Evolutionary conservation across 2,888 invertebrate species (phyloP).

Genomic region (Lucinisca nassula): DNA sequence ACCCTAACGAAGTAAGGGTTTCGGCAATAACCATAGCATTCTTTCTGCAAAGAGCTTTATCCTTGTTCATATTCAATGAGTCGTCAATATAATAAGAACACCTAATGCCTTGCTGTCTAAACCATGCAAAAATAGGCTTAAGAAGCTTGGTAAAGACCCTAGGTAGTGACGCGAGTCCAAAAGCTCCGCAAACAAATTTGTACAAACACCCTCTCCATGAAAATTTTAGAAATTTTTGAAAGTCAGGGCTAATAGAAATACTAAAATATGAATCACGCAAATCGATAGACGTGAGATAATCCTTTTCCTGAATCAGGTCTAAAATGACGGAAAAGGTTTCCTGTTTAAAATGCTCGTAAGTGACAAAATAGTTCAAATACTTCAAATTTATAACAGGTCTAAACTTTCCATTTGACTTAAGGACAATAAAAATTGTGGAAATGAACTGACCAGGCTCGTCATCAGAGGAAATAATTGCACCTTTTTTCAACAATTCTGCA

Average conservation of each 20-base stretch:
- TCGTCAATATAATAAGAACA: slow-evolving; percentile 62
- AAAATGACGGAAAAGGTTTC: background rate
- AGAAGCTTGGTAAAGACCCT: slow-evolving; percentile 60
- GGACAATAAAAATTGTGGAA: slow-evolving; percentile 39
- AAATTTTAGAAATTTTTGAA: slow-evolving; percentile 32
- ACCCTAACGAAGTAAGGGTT: slow-evolving; percentile 40
- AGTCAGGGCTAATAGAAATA: slow-evolving; percentile 20
- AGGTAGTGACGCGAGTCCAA: slow-evolving; percentile 45
- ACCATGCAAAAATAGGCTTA: slow-evolving; percentile 40
- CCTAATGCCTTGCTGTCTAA: slow-evolving; percentile 43
- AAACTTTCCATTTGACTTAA: slow-evolving; percentile 34
- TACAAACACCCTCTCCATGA: slow-evolving; percentile 27
- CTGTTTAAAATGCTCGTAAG: slow-evolving; percentile 48
- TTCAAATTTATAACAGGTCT: slow-evolving; percentile 43
- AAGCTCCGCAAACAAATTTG: slow-evolving; percentile 43
- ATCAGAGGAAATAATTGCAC: background rate
- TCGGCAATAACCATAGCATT: slow-evolving; percentile 27
- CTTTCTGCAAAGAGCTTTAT: slow-evolving; percentile 1
- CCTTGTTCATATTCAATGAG: slow-evolving; percentile 44
- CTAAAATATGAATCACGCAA: slow-evolving; percentile 5
- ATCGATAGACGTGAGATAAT: slow-evolving; percentile 44
- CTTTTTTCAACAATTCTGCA: background rate
- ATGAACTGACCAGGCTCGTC: slow-evolving; percentile 21
- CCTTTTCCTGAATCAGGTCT: slow-evolving; percentile 29
- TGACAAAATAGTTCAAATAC: slow-evolving; percentile 32